These are phyloP conservation scores for Aspiorhynchus laticeps DNA, from an alignment of 2,113 vertebrate genomes.

Conservation along the genomic window DNA sequence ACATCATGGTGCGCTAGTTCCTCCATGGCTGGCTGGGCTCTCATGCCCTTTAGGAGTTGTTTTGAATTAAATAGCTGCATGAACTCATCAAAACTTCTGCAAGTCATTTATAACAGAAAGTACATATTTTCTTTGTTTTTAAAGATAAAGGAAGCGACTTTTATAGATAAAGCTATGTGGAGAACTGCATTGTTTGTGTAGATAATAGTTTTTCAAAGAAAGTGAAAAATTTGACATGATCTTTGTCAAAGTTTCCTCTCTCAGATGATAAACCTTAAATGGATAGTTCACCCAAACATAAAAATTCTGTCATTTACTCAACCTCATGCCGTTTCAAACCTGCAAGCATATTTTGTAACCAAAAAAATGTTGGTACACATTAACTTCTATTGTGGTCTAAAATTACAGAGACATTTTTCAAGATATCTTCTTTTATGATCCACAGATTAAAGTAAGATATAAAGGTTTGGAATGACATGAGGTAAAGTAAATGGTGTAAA, in stretches of 20 bases:
- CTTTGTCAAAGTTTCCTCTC: background rate
- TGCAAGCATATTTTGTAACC: background rate
- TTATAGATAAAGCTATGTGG: no score
- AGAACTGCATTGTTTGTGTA: background rate
- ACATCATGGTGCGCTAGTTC: conserved; percentile 31
- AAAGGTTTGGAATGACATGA: background rate
- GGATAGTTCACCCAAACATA: no score
- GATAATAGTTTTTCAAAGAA: no score
- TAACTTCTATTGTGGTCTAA: background rate
- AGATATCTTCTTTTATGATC: background rate
- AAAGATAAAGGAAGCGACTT: background rate
- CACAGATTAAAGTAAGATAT: background rate
- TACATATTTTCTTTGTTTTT: background rate
- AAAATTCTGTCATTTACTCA: background rate
- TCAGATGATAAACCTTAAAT: background rate
- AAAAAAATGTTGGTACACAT: no score
- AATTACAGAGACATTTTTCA: background rate
- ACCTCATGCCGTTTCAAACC: background rate
- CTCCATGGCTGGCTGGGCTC: conserved; percentile 40
- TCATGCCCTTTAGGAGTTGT: conserved; percentile 39
- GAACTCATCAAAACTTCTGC: conserved; percentile 12
- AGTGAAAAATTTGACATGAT: no score
- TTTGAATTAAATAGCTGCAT: conserved; percentile 8
- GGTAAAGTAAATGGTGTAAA: background rate
- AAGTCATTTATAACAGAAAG: background rate